Percentiles rank a stretch among this genome's conserved stretches.
Conservation (phyloP, 2,113 vertebrate genomes). For the Theristicus caerulescens region DNA sequence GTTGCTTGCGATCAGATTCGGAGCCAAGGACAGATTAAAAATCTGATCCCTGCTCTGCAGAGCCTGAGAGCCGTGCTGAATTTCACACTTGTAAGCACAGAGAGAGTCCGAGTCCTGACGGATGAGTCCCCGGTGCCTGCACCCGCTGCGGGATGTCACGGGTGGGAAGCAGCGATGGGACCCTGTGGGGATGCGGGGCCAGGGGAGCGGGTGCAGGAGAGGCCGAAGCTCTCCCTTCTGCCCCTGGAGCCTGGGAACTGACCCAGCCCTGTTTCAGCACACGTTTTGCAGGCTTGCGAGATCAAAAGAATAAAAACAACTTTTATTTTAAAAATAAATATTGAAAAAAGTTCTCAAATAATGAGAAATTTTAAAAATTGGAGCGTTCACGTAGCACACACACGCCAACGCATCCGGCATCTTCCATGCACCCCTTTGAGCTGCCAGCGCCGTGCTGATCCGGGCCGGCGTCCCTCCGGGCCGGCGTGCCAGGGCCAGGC, state of each 20-base stretch:
- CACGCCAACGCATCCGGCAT: rapidly evolving
- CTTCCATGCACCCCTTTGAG: neutral
- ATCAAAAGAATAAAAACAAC: neutral
- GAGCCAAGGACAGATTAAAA: neutral
- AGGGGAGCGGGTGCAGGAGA: rapidly evolving
- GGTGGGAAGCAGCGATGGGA: neutral
- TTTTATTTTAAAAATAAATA: neutral
- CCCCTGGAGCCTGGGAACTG: neutral
- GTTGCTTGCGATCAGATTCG: neutral
- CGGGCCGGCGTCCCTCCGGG: rapidly evolving
- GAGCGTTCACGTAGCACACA: neutral
- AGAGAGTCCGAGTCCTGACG: neutral
- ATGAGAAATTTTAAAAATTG: neutral
- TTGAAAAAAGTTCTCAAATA: neutral
- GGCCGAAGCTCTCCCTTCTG: neutral
- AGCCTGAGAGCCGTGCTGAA: rapidly evolving
- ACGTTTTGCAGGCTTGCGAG: neutral
- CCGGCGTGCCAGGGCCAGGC: neutral
- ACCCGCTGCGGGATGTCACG: rapidly evolving
- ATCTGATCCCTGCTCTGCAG: rapidly evolving
- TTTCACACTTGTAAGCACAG: rapidly evolving
- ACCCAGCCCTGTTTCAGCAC: neutral
- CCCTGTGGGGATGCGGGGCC: neutral
- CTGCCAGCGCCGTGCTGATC: rapidly evolving
- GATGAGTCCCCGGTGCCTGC: neutral